Base-by-base conservation (phyloP, 2,888 invertebrate species). In the Pyrocoelia pectoralis region DNA sequence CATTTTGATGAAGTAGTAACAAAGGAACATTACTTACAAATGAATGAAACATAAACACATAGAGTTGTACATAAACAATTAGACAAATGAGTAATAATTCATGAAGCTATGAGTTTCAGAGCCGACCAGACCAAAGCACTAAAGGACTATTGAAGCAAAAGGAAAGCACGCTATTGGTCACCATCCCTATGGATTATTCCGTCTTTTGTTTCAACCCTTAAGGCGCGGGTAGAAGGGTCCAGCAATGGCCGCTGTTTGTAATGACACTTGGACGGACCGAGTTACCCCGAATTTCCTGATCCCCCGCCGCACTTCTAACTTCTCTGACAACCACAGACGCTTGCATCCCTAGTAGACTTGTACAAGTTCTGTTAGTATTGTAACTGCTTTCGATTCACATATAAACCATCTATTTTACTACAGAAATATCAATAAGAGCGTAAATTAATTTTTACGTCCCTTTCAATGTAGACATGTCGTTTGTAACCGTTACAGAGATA, bases 121-220 rank as follows among this genome's bases (percentile, higher is more conserved):
- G 59, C 43, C 61, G 60, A 24, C 46, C 46, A 58, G 57, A 66
- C 66, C 62, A 67, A 67, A 70, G 68, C 49, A 65, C 68, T 64
- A 65, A 65, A 70, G 67, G 62, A 61, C 68, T 65, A 68, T 66
- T 69, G 65, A 70, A 61, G 65, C 68, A 66, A 43, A 15, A 67
- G 65, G 41, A 62, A 56, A 61, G 77, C 74, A 77, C 78, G 79
- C 79, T 79, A 80, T 80, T 80, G 80, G 80, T 80, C 80, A 80
- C 76, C 80, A 73, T 75, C 77, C 76, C 80, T 80, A 81, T 81
- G 80, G 81, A 81, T 81, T 81, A 81, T 81, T 80, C 81, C 77
- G 80, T 80, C 81, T 81, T 81, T 81, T 81, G 81, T 81, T 81
- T 81, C 80, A 78, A 78, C 77, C 77, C 74, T 68, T 66, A 71